These are phyloP conservation scores for Eremophila alpestris DNA, from an alignment of 2,797 vertebrate genomes.

Conservation along the genomic window DNA sequence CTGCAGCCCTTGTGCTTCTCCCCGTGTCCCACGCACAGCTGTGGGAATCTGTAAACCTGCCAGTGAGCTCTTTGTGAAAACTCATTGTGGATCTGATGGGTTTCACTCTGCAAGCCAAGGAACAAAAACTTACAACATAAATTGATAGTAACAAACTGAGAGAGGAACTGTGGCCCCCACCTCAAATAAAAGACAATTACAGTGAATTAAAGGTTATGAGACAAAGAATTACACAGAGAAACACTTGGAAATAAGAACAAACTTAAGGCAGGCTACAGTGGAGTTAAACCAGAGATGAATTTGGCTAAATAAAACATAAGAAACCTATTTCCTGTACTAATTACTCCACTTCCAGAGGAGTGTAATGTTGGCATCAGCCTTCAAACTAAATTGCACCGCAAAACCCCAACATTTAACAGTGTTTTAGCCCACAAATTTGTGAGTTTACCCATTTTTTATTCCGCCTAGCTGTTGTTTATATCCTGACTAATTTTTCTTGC, in stretches of 20 bases:
- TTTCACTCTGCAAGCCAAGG: background rate
- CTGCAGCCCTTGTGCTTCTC: background rate
- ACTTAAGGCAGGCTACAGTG: background rate
- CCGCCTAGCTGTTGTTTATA: background rate
- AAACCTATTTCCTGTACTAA: slow-evolving; percentile 64
- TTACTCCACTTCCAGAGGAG: slow-evolving; percentile 31
- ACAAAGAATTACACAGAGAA: background rate
- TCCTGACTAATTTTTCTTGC: background rate
- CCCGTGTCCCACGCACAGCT: background rate
- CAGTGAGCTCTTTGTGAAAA: slow-evolving; percentile 7
- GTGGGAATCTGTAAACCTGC: slow-evolving; percentile 22
- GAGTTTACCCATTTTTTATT: background rate
- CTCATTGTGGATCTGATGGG: background rate
- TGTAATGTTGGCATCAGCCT: slow-evolving; percentile 21
- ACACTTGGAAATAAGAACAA: slow-evolving; percentile 18
- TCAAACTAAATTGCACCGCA: slow-evolving; percentile 27
- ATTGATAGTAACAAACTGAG: slow-evolving; percentile 23
- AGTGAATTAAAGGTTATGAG: background rate
- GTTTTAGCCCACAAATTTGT: background rate
- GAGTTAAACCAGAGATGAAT: slow-evolving; percentile 54
- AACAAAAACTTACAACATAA: background rate
- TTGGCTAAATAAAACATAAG: slow-evolving; percentile 56
- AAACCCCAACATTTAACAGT: slow-evolving; percentile 35
- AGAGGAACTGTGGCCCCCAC: background rate
- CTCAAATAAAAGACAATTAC: slow-evolving; percentile 26